These are phyloP conservation scores for Pteria penguin DNA, from an alignment of 2,888 invertebrate species.

Conservation along the genomic window DNA sequence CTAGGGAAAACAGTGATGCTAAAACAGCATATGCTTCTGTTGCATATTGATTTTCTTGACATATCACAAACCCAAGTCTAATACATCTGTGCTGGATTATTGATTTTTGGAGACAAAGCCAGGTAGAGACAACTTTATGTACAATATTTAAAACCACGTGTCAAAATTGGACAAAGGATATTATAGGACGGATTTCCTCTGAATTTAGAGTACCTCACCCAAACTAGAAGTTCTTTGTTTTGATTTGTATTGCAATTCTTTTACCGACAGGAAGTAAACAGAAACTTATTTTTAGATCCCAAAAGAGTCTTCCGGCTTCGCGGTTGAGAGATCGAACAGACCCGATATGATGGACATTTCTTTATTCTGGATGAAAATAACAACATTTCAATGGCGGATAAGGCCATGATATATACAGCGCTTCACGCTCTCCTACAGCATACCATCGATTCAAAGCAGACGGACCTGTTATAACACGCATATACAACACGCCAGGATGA, in stretches of 20 bases:
- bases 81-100: background rate
- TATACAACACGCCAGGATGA: background rate
- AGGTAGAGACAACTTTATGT: background rate
- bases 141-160: too few species aligned
- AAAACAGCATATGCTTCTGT: too few species aligned
- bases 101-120: background rate
- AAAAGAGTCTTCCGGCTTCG: background rate
- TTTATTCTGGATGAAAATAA: background rate
- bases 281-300: conserved; percentile 3
- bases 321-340: background rate
- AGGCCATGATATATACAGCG: background rate
- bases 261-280: conserved; percentile 29
- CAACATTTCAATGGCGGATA: background rate
- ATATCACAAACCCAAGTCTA: too few species aligned
- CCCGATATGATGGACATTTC: background rate
- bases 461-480: background rate
- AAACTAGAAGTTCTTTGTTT: too few species aligned
- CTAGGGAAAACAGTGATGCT: too few species aligned
- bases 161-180: too few species aligned
- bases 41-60: too few species aligned
- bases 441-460: background rate
- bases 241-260: too few species aligned
- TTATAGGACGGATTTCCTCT: too few species aligned
- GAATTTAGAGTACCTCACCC: too few species aligned
- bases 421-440: background rate